Evolutionary conservation across 1,140 invertebrate genomes (phyloP).

Genomic region (Heliconius hermathena): DNA sequence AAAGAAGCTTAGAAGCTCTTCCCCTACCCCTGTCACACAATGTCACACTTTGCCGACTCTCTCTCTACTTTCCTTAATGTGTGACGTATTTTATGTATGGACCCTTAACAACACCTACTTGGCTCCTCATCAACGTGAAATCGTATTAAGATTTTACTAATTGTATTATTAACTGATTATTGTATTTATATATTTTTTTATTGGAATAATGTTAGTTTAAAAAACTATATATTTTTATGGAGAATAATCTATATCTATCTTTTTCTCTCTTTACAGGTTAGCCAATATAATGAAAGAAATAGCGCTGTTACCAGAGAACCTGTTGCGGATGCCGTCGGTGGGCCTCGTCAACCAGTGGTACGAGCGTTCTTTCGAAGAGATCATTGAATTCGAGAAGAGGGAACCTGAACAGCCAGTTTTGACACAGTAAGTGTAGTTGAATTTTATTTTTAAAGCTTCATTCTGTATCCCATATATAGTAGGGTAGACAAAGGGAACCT

Average conservation of each 20-base stretch:
- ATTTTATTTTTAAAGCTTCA: background rate
- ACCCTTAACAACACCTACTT: too few species aligned
- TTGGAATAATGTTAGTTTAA: background rate
- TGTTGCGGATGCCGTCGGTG: slow-evolving; percentile 95
- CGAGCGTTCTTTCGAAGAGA: slow-evolving; percentile 94
- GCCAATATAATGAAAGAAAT: slow-evolving; percentile 99
- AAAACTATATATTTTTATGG: background rate
- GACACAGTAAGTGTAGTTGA: slow-evolving; percentile 55
- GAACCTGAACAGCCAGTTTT: slow-evolving; percentile 83
- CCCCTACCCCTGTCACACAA: too few species aligned
- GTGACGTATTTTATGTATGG: too few species aligned
- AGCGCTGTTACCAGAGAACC: slow-evolving; percentile 93
- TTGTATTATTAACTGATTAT: too few species aligned
- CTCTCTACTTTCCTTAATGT: too few species aligned
- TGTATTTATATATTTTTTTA: too few species aligned
- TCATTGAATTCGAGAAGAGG: slow-evolving; percentile 94
- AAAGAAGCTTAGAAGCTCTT: too few species aligned
- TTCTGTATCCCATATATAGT: too few species aligned
- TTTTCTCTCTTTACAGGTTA: slow-evolving; percentile 81
- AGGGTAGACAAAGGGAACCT: too few species aligned
- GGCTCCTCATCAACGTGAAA: too few species aligned
- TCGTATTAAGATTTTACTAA: too few species aligned
- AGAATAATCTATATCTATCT: background rate
- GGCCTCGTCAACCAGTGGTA: slow-evolving; percentile 95
- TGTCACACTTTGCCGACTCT: background rate